phyloP scores from a whole-genome alignment of 2,888 invertebrate species.

The Metalampra italica region DNA sequence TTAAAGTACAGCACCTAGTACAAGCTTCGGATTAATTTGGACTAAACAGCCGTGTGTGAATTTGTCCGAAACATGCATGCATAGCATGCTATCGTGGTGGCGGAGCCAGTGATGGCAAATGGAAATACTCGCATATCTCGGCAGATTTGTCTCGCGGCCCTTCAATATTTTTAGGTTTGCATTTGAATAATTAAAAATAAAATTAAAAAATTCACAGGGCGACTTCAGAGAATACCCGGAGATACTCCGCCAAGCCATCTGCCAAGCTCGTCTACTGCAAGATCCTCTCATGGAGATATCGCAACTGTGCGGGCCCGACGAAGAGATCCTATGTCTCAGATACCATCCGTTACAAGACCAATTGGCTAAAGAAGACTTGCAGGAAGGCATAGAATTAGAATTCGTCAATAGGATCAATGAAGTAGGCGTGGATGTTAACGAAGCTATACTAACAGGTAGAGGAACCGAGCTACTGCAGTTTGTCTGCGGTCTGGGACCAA shows the following conservation, averaged over 20 bases:
- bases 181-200: too few relatives aligned
- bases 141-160: too few relatives aligned
- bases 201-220: conserved; percentile 71
- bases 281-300: conserved; percentile 98
- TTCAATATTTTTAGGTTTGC: too few relatives aligned
- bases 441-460: conserved; percentile 92
- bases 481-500: conserved; percentile 96
- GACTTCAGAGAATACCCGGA: conserved; percentile 97
- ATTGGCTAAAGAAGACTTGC: conserved; percentile 89
- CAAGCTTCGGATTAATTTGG: too few relatives aligned
- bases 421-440: conserved; percentile 98
- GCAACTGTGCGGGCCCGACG: conserved; percentile 96
- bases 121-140: too few relatives aligned
- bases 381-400: conserved; percentile 91
- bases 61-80: too few relatives aligned
- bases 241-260: conserved; percentile 93
- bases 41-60: too few relatives aligned
- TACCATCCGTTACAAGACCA: conserved; percentile 93
- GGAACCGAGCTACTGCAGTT: conserved; percentile 95
- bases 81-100: too few relatives aligned
- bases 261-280: conserved; percentile 93
- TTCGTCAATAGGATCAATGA: conserved; percentile 97
- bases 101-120: too few relatives aligned
- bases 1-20: too few relatives aligned
- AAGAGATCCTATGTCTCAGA: conserved; percentile 96